Evolutionary conservation across 2,113 vertebrate genomes (phyloP), one percentile per base, ranked within the genome.

Genomic region (Galeopterus variegatus): DNA sequence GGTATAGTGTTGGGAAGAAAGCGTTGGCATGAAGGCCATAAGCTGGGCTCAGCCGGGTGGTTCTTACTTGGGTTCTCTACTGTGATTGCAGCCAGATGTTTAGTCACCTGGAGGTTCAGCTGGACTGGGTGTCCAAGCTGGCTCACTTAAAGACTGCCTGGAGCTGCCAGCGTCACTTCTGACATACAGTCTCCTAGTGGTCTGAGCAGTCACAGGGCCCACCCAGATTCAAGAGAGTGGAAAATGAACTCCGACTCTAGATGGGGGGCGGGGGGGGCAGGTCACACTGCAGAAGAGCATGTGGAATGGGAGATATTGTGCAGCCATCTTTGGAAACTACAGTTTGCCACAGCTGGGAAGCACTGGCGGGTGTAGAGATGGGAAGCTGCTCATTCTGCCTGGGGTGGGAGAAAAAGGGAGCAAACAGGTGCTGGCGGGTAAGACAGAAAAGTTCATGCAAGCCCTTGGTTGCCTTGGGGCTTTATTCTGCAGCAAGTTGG

Each of bases 221-320:
- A 3, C 48, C 88, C 5, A 10, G 58, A n/a, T 24, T 62, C 58
- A 10, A n/a, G 60, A 0, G 52, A 75, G 18, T 13, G 0, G 65
- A 69, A 60, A 62, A n/a, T 6, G 72, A 84, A 18, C 28, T 26
- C 64, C 0, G 10, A 73, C 50, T 85, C 23, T 36, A 13, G 13
- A 50, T 19, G 7, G 33, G 15, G 0, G 8, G 1, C 11, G 4
- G 0, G 8, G 1, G 19, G 4, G 58, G 33, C 45, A 7, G n/a
- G 48, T 31, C 70, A n/a, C 19, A 1, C 4, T 8, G 48, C 81
- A 50, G 54, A 73, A 50, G 52, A 87, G 10, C n/a, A 1, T 0
- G 14, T 28, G 36, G 58, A 31, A 7, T 31, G 26, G 48, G 19
- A n/a, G 18, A 18, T 14, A 23, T 13, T 23, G 12, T 45, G 67